Evolutionary conservation across 2,797 vertebrate genomes (phyloP), one percentile per base, ranked within the genome.

Genomic region (Dermochelys coriacea): DNA sequence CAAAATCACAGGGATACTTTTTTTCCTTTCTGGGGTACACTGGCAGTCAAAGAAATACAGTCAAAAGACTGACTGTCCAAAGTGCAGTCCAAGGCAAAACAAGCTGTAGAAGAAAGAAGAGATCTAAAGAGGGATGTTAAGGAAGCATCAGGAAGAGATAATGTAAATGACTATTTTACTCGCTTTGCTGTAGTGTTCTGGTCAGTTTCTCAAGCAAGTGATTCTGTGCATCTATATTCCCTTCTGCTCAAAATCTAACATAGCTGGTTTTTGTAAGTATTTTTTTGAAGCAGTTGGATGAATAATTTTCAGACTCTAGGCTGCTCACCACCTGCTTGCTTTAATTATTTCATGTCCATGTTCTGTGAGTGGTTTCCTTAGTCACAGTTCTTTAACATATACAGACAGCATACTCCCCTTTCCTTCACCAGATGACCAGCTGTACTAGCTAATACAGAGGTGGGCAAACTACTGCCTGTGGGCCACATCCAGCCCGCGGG

Each of bases 221-320:
- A 77, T 92, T 25, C 7, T 45, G 2, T 37, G 2, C 29, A 79
- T 71, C 37, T 77, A 85, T 8, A 55, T 27, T 87, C 2, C 37
- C 27, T 16, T 10, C 84, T 85, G 27, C 1, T 19, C 10, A 3
- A 21, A 93, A 89, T 5, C 10, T 41, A 25, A 25, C 6, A 15
- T 2, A 52, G 49, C 1, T 0, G 1, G 45, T 19, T 80, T 71
- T 54, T 71, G 1, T 64, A 23, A 41, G 19, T 12, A 41, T 12
- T 5, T 1, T 55, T 87, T 74, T 34, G 25, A 87, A 89, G 0
- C 80, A 71, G 51, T 86, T 37, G 4, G 5, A 29, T 47, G 0
- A 71, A 55, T 52, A 50, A 0, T 15, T 68, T 86, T 52, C 37
- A 2, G 2, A n/a, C 81, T 51, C 52, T 1, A 31, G 0, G 5